Conservation (phyloP, 2,797 vertebrate genomes). For the Furcifer pardalis region DNA sequence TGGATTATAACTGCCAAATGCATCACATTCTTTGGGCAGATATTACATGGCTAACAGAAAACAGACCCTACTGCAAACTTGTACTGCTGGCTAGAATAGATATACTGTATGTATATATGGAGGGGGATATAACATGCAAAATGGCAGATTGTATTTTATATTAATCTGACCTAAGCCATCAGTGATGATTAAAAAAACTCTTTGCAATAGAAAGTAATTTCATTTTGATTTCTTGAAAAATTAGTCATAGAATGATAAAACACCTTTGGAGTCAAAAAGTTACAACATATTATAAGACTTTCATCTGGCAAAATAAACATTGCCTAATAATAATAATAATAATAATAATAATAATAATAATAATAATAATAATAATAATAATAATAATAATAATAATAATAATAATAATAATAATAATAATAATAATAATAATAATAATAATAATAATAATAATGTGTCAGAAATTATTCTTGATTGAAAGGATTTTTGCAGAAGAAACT, state of each 20-base stretch:
- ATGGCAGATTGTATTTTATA: neutral
- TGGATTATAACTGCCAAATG: slow-evolving; percentile 27
- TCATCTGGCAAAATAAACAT: slow-evolving; percentile 1
- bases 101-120: too few relatives aligned
- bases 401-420: too few relatives aligned
- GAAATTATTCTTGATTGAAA: too few relatives aligned
- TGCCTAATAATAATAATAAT: too few relatives aligned
- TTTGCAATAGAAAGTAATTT: slow-evolving; percentile 34
- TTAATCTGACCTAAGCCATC: neutral
- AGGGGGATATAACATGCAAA: slow-evolving; percentile 20
- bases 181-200: slow-evolving; percentile 8
- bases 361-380: too few relatives aligned
- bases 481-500: too few relatives aligned
- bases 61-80: slow-evolving; percentile 14
- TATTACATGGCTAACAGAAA: slow-evolving; percentile 36
- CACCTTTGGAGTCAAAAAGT: slow-evolving; percentile 6
- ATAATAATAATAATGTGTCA: too few relatives aligned
- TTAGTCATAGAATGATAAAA: slow-evolving; percentile 15
- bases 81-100: neutral
- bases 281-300: neutral
- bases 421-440: too few relatives aligned
- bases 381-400: too few relatives aligned
- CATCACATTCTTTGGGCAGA: slow-evolving; percentile 35
- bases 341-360: too few relatives aligned
- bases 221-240: slow-evolving; percentile 16